These are phyloP conservation scores for Hippolais icterina DNA, from an alignment of 2,113 vertebrate genomes.

Conservation along the genomic window DNA sequence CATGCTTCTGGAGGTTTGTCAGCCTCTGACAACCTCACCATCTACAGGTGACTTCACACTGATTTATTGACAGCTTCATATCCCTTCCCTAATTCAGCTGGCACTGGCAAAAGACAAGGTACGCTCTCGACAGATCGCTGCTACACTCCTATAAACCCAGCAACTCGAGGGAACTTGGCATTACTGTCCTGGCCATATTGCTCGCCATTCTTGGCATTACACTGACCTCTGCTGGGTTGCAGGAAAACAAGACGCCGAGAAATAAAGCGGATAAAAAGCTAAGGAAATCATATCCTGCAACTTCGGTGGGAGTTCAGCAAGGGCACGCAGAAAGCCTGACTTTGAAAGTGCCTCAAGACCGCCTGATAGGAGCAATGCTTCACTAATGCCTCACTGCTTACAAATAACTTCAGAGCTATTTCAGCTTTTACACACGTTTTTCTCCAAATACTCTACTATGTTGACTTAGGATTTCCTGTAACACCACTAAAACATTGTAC, in stretches of 20 bases:
- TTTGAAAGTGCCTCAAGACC: neutral
- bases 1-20: neutral
- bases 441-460: neutral
- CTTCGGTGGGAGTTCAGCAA: neutral
- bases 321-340: neutral
- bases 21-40: neutral
- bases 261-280: neutral
- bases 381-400: neutral
- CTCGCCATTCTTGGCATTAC: neutral
- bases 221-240: slow-evolving; percentile 53
- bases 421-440: neutral
- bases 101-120: neutral
- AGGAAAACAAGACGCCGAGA: neutral
- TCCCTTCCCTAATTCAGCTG: neutral
- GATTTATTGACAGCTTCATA: neutral
- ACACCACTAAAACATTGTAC: neutral
- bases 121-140: rapidly evolving
- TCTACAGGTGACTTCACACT: neutral
- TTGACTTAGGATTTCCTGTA: neutral
- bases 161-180: neutral
- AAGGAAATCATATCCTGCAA: neutral
- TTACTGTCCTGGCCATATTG: rapidly evolving
- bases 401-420: neutral
- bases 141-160: neutral
- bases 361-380: neutral